Base-by-base conservation (phyloP, 1,140 invertebrate genomes). In the Saccostrea echinata region DNA sequence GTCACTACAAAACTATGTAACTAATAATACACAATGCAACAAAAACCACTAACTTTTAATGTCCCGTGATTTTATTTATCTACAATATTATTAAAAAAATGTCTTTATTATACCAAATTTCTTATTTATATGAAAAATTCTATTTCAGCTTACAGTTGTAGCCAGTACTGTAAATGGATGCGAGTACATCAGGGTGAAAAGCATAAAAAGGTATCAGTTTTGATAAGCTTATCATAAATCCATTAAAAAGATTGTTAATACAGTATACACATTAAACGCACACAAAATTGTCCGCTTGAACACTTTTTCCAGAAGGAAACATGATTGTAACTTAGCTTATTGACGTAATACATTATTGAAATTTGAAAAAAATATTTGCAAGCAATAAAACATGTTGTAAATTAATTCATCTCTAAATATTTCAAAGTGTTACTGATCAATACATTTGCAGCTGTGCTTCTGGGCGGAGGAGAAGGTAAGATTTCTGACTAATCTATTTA, bases 401-500 rank as follows among this genome's bases (percentile, higher is more conserved):
- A 61, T n/a, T 61, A 61, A 61, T 6, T 61, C 21, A 6, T 61
- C 55, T 21, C 18, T 21, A 4, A 61, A 21, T 16, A 21, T 18
- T 21, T 21, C 18, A 61, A 61, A 61, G 6, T 21, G n/a, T 61
- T 61, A 61, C n/a, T 61, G 16, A 33, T 76, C 13, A 76, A 16
- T 27, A 76, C 24, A 1, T 76, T 76, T 76, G 27, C 68, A 76
- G 68, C 68, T 76, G 68, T 30, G 13, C 9, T 13, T 30, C 8
- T 18, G 68, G 68, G 16, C 68, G 68, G 16, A 76, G 27, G 3
- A 76, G 33, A 76, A 76, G 68, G 68, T 76, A 76, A 76, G 68
- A 16, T 30, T 13, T 33, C 24, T 76, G 68, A 76, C 68, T 76
- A 24, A 76, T 12, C 30, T 61, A 21, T 21, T 21, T n/a, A 61